A percentile compares a stretch with the other conserved stretches of the same genome.
phyloP scores from a whole-genome alignment of 1,140 invertebrate genomes.

The Bacillus rossius region DNA sequence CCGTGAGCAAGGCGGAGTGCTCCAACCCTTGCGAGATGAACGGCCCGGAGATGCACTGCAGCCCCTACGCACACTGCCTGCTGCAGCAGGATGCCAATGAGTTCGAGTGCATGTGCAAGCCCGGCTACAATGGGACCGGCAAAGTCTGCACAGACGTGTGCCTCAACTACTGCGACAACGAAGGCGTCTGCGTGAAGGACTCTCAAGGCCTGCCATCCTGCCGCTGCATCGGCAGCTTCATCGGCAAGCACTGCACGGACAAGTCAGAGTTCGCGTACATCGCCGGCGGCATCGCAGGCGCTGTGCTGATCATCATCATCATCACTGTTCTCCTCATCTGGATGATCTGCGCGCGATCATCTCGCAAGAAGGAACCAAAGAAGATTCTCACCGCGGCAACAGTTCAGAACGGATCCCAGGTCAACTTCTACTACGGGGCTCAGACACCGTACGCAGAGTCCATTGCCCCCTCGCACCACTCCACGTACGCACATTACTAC shows the following conservation, averaged over 20 bases:
- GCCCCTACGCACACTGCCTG: conserved; percentile 83
- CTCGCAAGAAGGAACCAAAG: conserved; percentile 79
- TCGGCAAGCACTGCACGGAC: conserved; percentile 82
- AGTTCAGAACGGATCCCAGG: conserved; percentile 85
- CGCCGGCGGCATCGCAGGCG: conserved; percentile 85
- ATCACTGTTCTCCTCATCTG: conserved; percentile 88
- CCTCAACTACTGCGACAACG: conserved; percentile 83
- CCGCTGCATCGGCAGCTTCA: conserved; percentile 85
- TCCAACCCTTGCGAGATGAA: conserved; percentile 87
- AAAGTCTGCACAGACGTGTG: conserved; percentile 81
- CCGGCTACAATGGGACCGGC: conserved; percentile 87
- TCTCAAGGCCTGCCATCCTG: conserved; percentile 75
- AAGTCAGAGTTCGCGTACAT: conserved; percentile 94
- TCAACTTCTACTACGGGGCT: conserved; percentile 94
- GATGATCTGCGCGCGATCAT: conserved; percentile 94
- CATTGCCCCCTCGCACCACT: conserved; percentile 91
- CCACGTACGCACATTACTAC: conserved; percentile 93
- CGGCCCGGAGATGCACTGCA: conserved; percentile 78
- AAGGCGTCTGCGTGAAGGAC: conserved; percentile 86
- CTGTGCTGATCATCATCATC: conserved; percentile 87
- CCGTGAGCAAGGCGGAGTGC: conserved; percentile 78
- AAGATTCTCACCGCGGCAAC: conserved; percentile 79
- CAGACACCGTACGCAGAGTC: conserved; percentile 89
- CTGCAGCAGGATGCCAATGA: conserved; percentile 78
- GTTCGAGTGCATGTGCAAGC: conserved; percentile 90